Conservation (phyloP, 1,140 invertebrate genomes). For the Drosophila subpulchrella region DNA sequence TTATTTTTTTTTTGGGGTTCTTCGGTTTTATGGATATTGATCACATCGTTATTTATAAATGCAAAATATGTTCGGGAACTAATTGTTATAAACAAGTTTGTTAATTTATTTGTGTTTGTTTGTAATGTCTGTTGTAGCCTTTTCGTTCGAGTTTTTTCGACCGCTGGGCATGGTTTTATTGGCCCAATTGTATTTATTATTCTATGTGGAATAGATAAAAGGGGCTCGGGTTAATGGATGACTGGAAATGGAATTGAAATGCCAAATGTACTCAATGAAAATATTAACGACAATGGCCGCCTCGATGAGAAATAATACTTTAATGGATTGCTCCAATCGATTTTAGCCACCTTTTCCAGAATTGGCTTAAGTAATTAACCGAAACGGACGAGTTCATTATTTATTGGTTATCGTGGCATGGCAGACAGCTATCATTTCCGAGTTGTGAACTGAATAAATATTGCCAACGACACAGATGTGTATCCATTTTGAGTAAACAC, state of each 20-base stretch:
- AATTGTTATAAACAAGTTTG: constrained; percentile 36
- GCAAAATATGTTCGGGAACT: constrained; percentile 11
- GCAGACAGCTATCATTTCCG: constrained; percentile 9
- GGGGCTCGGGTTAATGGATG: not conserved
- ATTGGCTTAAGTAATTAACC: constrained; percentile 27
- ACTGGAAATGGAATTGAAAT: constrained; percentile 12
- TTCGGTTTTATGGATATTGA: constrained; percentile 23
- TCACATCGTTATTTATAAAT: constrained; percentile 33
- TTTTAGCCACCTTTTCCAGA: constrained; percentile 7
- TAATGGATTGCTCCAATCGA: constrained; percentile 33
- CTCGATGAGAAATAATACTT: not conserved
- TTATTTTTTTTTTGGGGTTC: not conserved
- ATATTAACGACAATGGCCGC: not conserved
- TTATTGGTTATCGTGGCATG: constrained; percentile 9
- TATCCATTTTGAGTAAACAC: constrained; percentile 14
- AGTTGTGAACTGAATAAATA: constrained; percentile 26
- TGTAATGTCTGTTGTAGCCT: not conserved
- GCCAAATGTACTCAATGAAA: constrained; percentile 4
- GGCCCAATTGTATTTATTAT: constrained; percentile 30
- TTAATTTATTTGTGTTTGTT: constrained; percentile 26
- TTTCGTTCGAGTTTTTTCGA: not conserved
- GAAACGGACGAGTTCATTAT: constrained; percentile 9
- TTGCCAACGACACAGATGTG: constrained; percentile 10
- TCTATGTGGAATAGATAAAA: constrained; percentile 9
- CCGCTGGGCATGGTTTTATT: not conserved